Base-by-base conservation (phyloP, 2,888 invertebrate species). In the Acholoe squamosa region DNA sequence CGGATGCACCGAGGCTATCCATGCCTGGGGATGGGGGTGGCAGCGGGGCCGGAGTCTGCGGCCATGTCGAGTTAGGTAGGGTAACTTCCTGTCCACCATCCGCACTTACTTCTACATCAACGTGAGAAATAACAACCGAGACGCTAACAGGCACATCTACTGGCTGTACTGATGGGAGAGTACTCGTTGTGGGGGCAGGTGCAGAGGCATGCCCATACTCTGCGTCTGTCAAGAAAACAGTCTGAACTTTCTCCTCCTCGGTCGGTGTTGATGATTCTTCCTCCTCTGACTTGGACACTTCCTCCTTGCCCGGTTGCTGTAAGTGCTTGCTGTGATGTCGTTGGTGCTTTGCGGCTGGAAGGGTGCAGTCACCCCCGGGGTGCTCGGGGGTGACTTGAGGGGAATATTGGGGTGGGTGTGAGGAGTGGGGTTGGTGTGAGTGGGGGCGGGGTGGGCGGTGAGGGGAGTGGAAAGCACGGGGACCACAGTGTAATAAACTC, bases 151-250 rank as follows among this genome's bases (percentile, higher is more conserved):
- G 28, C 25, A 14, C 28, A 0, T 34, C 80, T 5, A 31, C 76
- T 3, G 1, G 5, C 0, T 31, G 28, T 1, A 28, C 76, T 7
- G 76, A 0, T 5, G 16, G 28, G 7, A 71, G n/a, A 25, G 28
- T 77, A 7, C 31, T 12, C 28, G 77, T 77, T 14, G 77, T 77
- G 16, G n/a, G n/a, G 7, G 14, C 14, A 31, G 91, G 91, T 14
- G 91, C 91, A 34, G 92, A 91, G 3, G 92, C 89, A 56, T 92
- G 92, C n/a, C 91, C 92, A 89, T 92, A 92, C 89, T 91, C 92
- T 14, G 92, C 89, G 86, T 92, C 92, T 0, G 90, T 80, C n/a
- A 90, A 52, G 34, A 90, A 77, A 1, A 86, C 86, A 52, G 52
- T 86, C 25, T 90, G 54, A 0, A 54, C 77, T 33, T 90, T 90